Evolutionary conservation across 1,140 invertebrate genomes (phyloP).

Genomic region (Phocides pigmalion): DNA sequence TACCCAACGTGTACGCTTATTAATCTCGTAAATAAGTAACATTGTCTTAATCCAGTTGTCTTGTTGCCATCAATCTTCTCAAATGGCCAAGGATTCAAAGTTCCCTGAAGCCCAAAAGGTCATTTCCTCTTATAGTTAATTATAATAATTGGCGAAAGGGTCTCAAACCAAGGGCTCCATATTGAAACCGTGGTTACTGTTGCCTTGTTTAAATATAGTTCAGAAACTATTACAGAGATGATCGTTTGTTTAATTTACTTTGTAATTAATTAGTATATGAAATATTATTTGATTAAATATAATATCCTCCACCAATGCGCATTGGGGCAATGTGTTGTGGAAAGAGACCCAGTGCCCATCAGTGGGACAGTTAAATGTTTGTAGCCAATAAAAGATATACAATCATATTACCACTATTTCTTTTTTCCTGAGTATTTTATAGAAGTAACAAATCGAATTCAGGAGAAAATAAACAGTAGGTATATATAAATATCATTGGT

Average conservation of each 20-base stretch:
- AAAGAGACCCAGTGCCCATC: no score
- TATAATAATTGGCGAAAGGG: constrained; percentile 79
- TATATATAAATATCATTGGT: no score
- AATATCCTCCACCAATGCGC: no score
- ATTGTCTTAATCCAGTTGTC: constrained; percentile 71
- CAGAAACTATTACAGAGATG: not conserved
- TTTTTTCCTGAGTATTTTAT: no score
- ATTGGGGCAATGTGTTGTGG: no score
- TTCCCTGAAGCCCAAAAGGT: constrained; percentile 70
- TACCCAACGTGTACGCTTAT: not conserved
- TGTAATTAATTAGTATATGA: not conserved
- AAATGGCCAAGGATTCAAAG: constrained; percentile 68
- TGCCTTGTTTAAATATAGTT: constrained; percentile 32
- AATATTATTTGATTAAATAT: no score
- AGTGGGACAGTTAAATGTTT: no score
- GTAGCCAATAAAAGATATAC: no score
- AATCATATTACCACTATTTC: no score
- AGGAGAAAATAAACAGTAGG: no score
- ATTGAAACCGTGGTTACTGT: constrained; percentile 61
- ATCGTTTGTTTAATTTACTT: not conserved
- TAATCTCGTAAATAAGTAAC: constrained; percentile 56
- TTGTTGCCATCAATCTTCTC: constrained; percentile 76
- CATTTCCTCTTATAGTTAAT: constrained; percentile 80
- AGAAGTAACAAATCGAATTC: no score
- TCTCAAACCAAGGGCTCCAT: constrained; percentile 55